A percentile compares a stretch with the other conserved stretches of the same genome.
Evolutionary conservation across 2,797 vertebrate genomes (phyloP).

Genomic region (Platalea minor): DNA sequence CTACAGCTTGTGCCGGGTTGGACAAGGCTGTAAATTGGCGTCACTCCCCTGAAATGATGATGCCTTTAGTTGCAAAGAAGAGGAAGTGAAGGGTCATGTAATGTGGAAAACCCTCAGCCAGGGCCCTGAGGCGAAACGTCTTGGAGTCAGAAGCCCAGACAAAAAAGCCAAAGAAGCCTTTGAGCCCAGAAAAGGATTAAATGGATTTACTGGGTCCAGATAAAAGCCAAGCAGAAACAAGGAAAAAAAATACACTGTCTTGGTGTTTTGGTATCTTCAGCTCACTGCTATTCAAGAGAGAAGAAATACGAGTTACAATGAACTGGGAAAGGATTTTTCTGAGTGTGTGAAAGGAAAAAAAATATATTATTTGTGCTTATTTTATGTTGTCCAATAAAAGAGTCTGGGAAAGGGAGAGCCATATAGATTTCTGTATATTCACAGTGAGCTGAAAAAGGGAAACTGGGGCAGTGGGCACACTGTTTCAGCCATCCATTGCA

Average conservation of each 20-base stretch:
- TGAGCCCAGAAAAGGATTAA: slow-evolving; percentile 8
- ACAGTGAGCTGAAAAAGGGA: not conserved
- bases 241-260: not conserved
- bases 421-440: not conserved
- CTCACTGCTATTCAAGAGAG: not conserved
- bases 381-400: not conserved
- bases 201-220: not conserved
- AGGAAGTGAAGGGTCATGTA: not conserved
- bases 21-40: not conserved
- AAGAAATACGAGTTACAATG: not conserved
- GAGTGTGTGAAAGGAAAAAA: not conserved
- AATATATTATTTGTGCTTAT: not conserved
- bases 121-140: not conserved
- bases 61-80: not conserved
- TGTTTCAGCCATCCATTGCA: not conserved
- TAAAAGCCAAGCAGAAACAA: slow-evolving; percentile 9
- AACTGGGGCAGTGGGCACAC: not conserved
- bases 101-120: not conserved
- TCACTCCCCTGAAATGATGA: accelerated
- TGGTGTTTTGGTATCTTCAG: not conserved
- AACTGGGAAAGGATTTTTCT: not conserved
- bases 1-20: accelerated
- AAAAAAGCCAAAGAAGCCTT: not conserved
- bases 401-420: not conserved
- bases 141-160: not conserved